phyloP scores from a whole-genome alignment of 1,140 invertebrate genomes.

The Palaemon carinicauda region DNA sequence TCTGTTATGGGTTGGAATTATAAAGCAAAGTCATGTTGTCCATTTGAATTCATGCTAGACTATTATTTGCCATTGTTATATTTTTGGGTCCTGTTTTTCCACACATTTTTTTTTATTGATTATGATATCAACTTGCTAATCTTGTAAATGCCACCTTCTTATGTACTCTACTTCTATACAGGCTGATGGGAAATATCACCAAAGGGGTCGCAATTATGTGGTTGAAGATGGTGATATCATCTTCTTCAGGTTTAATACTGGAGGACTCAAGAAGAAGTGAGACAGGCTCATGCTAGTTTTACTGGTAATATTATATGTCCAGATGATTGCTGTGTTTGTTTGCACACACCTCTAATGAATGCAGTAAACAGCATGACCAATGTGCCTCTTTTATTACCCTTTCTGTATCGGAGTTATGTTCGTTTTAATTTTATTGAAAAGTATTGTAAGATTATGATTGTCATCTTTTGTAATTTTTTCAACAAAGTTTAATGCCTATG shows the following conservation, averaged over 20 bases:
- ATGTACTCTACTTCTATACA: slow-evolving; percentile 63
- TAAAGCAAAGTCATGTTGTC: too few species aligned
- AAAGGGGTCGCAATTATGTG: slow-evolving; percentile 95
- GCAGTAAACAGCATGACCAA: neutral
- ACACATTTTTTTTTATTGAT: neutral
- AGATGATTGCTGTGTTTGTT: slow-evolving; percentile 22
- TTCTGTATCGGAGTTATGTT: neutral
- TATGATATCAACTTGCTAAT: neutral
- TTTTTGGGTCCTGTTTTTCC: neutral
- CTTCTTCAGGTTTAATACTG: slow-evolving; percentile 99
- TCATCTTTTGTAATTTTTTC: too few species aligned
- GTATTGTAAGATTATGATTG: too few species aligned
- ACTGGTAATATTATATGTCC: slow-evolving; percentile 15
- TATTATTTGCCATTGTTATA: neutral
- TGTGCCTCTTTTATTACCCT: neutral
- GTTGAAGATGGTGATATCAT: slow-evolving; percentile 99
- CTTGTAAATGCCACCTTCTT: neutral
- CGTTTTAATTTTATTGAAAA: neutral
- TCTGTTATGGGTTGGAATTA: too few species aligned
- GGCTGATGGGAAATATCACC: slow-evolving; percentile 96
- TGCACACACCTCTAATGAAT: slow-evolving; percentile 39
- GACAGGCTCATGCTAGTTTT: slow-evolving; percentile 13
- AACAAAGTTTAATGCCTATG: too few species aligned
- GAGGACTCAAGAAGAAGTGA: slow-evolving; percentile 90
- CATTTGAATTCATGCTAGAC: too few species aligned